A percentile compares a stretch with the other conserved stretches of the same genome.
These are phyloP conservation scores for Montifringilla adamsi DNA, from an alignment of 2,113 vertebrate species.

Conservation along the genomic window DNA sequence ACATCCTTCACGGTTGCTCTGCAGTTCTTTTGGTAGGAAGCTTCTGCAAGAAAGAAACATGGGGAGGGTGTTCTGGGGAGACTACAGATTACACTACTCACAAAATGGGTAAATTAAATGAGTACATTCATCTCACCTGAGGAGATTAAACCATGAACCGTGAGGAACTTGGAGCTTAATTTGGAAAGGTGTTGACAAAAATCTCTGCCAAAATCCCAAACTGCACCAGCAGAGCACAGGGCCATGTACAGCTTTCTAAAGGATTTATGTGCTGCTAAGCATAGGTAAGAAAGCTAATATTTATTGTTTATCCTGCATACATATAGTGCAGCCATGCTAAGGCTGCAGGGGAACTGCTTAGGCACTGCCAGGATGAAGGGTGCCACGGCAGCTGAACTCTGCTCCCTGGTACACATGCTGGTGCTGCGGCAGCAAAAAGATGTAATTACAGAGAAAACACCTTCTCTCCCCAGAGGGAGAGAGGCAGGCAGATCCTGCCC, in stretches of 20 bases:
- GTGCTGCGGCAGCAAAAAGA: not conserved
- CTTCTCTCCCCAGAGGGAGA: not conserved
- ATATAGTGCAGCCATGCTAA: rapidly evolving
- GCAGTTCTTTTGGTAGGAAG: not conserved
- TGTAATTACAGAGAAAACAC: not conserved
- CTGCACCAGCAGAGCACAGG: not conserved
- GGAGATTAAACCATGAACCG: not conserved
- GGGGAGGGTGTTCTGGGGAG: not conserved
- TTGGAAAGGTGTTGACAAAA: not conserved
- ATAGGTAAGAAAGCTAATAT: not conserved
- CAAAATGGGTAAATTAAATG: no score
- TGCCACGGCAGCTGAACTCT: not conserved
- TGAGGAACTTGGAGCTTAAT: not conserved
- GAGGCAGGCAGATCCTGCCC: not conserved
- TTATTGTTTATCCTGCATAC: not conserved
- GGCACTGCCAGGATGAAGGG: not conserved
- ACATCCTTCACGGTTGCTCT: not conserved
- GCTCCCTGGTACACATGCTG: not conserved
- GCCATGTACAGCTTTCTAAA: not conserved
- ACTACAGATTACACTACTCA: no score
- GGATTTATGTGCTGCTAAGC: not conserved
- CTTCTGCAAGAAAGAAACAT: not conserved
- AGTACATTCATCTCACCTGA: not conserved
- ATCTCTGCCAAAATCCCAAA: not conserved
- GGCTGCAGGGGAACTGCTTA: not conserved